phyloP scores from a whole-genome alignment of 2,797 vertebrate species.

The Enteromius afrohamiltoni region DNA sequence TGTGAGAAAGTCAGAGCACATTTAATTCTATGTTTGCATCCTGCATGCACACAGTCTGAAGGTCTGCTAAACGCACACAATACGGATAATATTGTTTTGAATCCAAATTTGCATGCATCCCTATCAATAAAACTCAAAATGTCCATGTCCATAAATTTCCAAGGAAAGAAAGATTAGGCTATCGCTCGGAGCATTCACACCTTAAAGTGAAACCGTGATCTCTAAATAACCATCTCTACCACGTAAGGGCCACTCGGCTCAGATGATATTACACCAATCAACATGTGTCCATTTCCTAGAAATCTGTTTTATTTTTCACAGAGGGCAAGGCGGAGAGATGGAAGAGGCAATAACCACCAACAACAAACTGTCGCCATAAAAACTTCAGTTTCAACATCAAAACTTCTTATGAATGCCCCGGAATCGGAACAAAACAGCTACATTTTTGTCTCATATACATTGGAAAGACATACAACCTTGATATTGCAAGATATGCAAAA shows the following conservation, averaged over 20 bases:
- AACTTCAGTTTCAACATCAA: background rate
- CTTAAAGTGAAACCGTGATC: background rate
- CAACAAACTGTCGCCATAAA: background rate
- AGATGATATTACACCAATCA: constrained; percentile 46
- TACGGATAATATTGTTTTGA: background rate
- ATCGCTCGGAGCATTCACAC: background rate
- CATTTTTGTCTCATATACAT: background rate
- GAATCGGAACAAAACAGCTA: background rate
- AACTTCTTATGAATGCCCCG: background rate
- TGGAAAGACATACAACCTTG: background rate
- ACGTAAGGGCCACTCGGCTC: constrained; percentile 21
- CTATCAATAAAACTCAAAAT: background rate
- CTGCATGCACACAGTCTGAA: background rate
- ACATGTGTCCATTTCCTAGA: constrained; percentile 34
- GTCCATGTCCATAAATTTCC: background rate
- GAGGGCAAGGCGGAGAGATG: background rate
- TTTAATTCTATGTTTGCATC: background rate
- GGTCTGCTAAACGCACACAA: background rate
- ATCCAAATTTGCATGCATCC: background rate
- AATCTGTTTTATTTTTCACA: constrained; percentile 1
- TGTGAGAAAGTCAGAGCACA: background rate
- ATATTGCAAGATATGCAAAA: background rate
- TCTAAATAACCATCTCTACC: constrained; percentile 40
- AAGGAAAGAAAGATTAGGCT: background rate
- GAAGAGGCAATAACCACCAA: constrained; percentile 1